phyloP scores from a whole-genome alignment of 2,797 vertebrate genomes.

The Notoglanidium macrostoma region DNA sequence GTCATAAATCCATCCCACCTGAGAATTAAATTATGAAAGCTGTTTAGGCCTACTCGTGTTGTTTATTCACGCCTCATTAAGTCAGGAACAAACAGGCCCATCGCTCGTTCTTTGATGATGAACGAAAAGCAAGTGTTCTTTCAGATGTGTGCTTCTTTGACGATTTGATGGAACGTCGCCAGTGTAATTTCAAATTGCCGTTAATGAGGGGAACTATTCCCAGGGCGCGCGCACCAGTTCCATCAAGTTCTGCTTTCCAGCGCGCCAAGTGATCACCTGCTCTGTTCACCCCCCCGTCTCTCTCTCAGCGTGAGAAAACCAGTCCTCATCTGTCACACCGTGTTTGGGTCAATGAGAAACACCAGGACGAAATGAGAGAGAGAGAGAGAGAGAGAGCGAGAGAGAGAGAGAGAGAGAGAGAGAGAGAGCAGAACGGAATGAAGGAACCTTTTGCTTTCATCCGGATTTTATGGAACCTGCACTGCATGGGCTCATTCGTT shows the following conservation, averaged over 20 bases:
- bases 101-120: constrained; percentile 10
- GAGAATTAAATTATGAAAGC: constrained; percentile 3
- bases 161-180: constrained; percentile 23
- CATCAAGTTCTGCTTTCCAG: constrained; percentile 31
- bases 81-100: constrained; percentile 23
- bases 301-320: constrained; percentile 54
- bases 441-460: constrained; percentile 68
- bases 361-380: constrained; percentile 40
- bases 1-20: constrained; percentile 18
- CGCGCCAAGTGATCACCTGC: constrained; percentile 39
- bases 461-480: constrained; percentile 62
- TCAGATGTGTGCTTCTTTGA: constrained; percentile 29
- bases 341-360: constrained; percentile 59
- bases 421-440: constrained; percentile 71
- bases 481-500: constrained; percentile 51
- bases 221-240: constrained; percentile 25
- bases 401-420: constrained; percentile 49
- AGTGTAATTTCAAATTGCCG: constrained; percentile 34
- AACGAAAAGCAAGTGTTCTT: constrained; percentile 31
- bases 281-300: background rate
- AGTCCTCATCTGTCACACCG: constrained; percentile 57
- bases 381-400: constrained; percentile 47
- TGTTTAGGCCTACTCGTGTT: background rate
- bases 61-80: constrained; percentile 26
- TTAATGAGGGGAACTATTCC: constrained; percentile 28